phyloP scores from a whole-genome alignment of 1,140 invertebrate species.

The Nebria ingens region DNA sequence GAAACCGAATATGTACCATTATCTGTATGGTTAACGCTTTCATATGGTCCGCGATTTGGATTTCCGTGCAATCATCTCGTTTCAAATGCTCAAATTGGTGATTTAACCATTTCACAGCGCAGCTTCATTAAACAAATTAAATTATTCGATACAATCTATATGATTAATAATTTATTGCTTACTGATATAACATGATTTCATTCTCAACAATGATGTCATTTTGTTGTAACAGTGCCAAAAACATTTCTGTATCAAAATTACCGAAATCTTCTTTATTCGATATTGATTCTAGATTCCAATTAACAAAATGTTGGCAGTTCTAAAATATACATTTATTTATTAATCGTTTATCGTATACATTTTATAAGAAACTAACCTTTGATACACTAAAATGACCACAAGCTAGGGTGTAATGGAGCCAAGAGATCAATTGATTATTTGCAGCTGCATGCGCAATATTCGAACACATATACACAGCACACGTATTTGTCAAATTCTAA shows the following conservation, averaged over 20 bases:
- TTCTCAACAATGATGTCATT: constrained; percentile 83
- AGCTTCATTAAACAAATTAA: too few relatives aligned
- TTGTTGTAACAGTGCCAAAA: constrained; percentile 66
- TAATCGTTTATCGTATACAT: neutral
- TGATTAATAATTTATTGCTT: constrained; percentile 21
- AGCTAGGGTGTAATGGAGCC: constrained; percentile 79
- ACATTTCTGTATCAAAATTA: constrained; percentile 70
- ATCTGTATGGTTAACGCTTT: constrained; percentile 57
- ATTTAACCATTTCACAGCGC: constrained; percentile 64
- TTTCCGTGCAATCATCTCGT: constrained; percentile 32
- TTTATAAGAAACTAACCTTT: constrained; percentile 34
- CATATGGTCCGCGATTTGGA: constrained; percentile 46
- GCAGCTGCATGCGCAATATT: constrained; percentile 75
- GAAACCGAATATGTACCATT: constrained; percentile 73
- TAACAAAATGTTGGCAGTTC: constrained; percentile 74
- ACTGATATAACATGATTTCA: constrained; percentile 74
- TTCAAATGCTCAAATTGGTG: constrained; percentile 48
- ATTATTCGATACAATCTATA: constrained; percentile 13
- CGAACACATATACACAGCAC: constrained; percentile 77
- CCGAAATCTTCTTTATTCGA: constrained; percentile 68
- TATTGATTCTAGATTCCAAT: constrained; percentile 84
- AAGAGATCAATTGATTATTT: constrained; percentile 71
- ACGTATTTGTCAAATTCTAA: constrained; percentile 70
- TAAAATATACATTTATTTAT: constrained; percentile 24
- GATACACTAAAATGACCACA: constrained; percentile 72